Evolutionary conservation across 2,888 invertebrate species (phyloP).

Genomic region (Drosophila mayaguana): DNA sequence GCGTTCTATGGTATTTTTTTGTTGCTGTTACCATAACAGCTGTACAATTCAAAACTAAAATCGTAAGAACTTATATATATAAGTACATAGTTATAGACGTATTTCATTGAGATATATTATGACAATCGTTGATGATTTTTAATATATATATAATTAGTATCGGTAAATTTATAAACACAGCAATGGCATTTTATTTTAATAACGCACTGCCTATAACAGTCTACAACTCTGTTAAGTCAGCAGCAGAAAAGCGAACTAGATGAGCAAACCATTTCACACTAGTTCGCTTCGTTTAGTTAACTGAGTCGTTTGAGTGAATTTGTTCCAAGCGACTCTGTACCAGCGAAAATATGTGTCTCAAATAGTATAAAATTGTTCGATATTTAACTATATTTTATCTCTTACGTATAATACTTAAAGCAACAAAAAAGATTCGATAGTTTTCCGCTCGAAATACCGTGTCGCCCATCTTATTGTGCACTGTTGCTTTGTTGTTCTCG

Average conservation of each 20-base stretch:
- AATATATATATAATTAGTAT: too few relatives aligned
- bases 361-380: conserved; percentile 47
- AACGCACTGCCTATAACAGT: background rate
- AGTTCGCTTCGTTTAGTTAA: conserved; percentile 8
- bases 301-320: conserved; percentile 18
- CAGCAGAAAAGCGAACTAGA: background rate
- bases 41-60: conserved; percentile 1
- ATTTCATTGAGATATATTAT: background rate
- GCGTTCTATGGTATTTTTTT: conserved; percentile 26
- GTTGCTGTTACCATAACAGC: conserved; percentile 2
- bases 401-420: conserved; percentile 29
- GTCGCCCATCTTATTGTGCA: conserved; percentile 1
- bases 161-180: background rate
- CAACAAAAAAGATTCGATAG: conserved; percentile 13
- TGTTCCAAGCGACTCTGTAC: conserved; percentile 16
- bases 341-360: conserved; percentile 55
- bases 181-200: background rate
- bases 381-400: conserved; percentile 50
- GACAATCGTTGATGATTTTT: background rate
- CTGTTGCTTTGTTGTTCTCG: conserved; percentile 15
- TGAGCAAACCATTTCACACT: conserved; percentile 7
- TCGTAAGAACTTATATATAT: background rate
- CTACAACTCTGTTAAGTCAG: background rate
- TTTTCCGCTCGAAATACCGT: conserved; percentile 3
- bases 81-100: background rate